Evolutionary conservation across 2,797 vertebrate genomes (phyloP).

Genomic region (Falco novaeseelandiae): DNA sequence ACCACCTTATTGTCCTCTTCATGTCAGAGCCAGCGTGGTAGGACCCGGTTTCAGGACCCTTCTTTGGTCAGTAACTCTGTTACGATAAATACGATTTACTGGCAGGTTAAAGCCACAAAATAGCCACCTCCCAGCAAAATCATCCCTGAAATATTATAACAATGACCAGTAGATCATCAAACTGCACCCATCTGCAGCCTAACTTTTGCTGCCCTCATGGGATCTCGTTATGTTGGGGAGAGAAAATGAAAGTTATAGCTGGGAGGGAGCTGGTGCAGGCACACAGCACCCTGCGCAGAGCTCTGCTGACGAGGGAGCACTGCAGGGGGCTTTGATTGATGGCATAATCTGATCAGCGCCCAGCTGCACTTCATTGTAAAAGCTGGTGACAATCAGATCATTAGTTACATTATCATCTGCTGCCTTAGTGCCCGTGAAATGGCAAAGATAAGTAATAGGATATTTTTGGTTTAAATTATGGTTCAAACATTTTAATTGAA

Average conservation of each 20-base stretch:
- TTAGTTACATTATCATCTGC: background rate
- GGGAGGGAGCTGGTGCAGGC: background rate
- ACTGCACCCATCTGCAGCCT: background rate
- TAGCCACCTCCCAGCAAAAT: background rate
- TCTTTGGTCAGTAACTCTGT: background rate
- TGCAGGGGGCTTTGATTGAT: background rate
- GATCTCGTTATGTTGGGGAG: background rate
- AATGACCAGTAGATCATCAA: background rate
- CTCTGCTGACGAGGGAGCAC: background rate
- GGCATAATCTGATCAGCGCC: background rate
- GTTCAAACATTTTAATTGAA: conserved; percentile 41
- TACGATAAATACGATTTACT: background rate
- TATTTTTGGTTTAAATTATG: conserved; percentile 40
- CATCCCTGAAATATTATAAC: background rate
- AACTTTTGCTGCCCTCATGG: background rate
- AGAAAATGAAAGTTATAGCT: background rate
- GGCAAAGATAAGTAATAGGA: background rate
- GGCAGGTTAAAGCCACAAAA: background rate
- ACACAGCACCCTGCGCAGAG: background rate
- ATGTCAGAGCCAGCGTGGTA: background rate
- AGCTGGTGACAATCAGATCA: background rate
- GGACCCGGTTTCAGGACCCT: background rate
- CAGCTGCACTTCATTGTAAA: background rate
- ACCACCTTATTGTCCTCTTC: background rate
- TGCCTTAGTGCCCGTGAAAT: background rate